Base-by-base conservation (phyloP, 1,140 invertebrate genomes). In the Leucophenga varia region DNA sequence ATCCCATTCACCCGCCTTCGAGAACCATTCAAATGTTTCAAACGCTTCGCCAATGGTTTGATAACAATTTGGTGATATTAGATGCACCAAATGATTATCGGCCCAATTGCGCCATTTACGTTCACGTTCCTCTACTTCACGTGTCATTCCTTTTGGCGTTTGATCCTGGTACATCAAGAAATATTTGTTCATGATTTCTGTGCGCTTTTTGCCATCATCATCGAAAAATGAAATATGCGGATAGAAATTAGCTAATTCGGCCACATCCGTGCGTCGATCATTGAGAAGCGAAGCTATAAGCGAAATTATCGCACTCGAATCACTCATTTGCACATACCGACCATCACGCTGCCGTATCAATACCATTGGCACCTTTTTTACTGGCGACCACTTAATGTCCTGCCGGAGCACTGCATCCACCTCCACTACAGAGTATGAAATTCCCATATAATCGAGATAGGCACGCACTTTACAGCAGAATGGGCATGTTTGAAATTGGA, bases 381-480 rank as follows among this genome's bases (percentile, higher is more conserved):
- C 97, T 2, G 82, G 71, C 0, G 93, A 94, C 91, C 96, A 98
- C 72, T 90, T 91, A 22, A 97, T 87, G 70, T 97, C 89, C 58
- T 88, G 86, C 25, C 91, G 81, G 1, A 95, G 79, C 2, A 98
- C 91, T 3, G 71, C 71, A 21, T 74, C 71, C 0, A 99, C 97
- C 82, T 99, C 97, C 12, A 99, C 88, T 12, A 99, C 81, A 67
- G 98, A 88, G 77, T 99, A 99, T 1, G 91, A 91, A 41, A 98
- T 82, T 3, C 95, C 95, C 77, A 90, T 87, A 64, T 89, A 95
- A 78, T 99, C 95, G 3, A 99, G 78, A 75, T 93, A 92, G 13
- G 93, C 87, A 51, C 97, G 82, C 1, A 98, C 91, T 82, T 99
- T 99, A 68, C 95, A 98, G 76, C 97, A 99, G 77, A 98, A 99